Percentiles rank a stretch among this genome's conserved stretches.
Conservation (phyloP, 1,140 invertebrate genomes). For the Drosophila biarmipes region DNA sequence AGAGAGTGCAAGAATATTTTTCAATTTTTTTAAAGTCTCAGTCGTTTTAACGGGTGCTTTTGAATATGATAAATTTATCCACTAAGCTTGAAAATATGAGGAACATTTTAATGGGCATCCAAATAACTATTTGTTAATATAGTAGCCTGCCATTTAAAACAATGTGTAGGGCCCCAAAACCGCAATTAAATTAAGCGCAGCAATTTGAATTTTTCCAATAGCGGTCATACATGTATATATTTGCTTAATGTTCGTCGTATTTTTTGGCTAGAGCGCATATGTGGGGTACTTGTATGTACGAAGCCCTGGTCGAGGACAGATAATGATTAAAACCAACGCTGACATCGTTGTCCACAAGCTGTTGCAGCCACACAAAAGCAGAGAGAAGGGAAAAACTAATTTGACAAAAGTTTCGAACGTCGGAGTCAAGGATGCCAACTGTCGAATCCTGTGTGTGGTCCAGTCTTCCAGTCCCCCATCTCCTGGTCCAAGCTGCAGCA, state of each 20-base stretch:
- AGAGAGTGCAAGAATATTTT: neutral
- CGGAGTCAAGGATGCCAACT: slow-evolving; percentile 48
- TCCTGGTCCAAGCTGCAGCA: slow-evolving; percentile 68
- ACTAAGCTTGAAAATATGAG: no score
- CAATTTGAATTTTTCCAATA: neutral
- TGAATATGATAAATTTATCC: no score
- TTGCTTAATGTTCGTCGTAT: slow-evolving; percentile 3
- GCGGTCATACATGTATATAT: slow-evolving; percentile 1
- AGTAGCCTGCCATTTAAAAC: no score
- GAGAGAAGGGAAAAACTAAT: slow-evolving; percentile 52
- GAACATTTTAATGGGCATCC: no score
- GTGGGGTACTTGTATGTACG: no score
- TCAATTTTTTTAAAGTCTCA: neutral
- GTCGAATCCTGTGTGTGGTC: slow-evolving; percentile 40
- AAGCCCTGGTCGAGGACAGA: slow-evolving; percentile 12
- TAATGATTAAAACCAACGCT: slow-evolving; percentile 70
- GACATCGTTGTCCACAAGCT: slow-evolving; percentile 63
- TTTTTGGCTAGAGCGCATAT: slow-evolving; percentile 6
- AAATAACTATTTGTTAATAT: no score
- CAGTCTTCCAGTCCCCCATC: slow-evolving; percentile 21
- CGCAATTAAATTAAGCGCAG: slow-evolving; percentile 25
- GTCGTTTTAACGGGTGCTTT: neutral
- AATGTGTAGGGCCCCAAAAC: neutral
- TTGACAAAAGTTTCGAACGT: slow-evolving; percentile 66
- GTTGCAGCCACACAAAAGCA: slow-evolving; percentile 42